A percentile compares a stretch with the other conserved stretches of the same genome.
Evolutionary conservation across 2,888 invertebrate genomes (phyloP).

Genomic region (Tromatobia lineatoria): DNA sequence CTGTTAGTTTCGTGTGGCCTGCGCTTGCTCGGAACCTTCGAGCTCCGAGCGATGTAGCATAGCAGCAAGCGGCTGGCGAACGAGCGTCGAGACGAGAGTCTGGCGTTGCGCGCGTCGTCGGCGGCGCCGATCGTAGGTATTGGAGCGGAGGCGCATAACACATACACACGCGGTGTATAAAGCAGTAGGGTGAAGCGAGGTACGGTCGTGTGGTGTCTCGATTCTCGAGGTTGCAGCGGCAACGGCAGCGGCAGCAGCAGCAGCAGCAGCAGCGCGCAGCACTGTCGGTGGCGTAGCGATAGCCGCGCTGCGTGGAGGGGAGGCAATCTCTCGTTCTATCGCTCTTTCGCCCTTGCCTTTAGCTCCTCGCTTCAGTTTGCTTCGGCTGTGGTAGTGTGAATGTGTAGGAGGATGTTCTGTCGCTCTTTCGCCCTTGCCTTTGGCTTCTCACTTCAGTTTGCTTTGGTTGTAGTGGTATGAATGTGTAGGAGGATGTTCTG

Average conservation of each 20-base stretch:
- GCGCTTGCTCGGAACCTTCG: slow-evolving; percentile 55
- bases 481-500: too few species aligned
- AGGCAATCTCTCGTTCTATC: slow-evolving; percentile 47
- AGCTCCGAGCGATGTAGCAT: slow-evolving; percentile 20
- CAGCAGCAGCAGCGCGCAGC: too few species aligned
- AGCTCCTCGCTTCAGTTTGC: not conserved
- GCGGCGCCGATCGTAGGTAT: slow-evolving; percentile 10
- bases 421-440: too few species aligned
- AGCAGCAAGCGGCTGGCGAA: slow-evolving; percentile 58
- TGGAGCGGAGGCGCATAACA: not conserved
- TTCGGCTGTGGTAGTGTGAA: not conserved
- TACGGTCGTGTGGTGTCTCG: slow-evolving; percentile 14
- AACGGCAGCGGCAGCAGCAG: too few species aligned
- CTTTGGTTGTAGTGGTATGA: too few species aligned
- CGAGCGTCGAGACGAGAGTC: slow-evolving; percentile 55
- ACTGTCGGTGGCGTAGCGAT: slow-evolving; percentile 9
- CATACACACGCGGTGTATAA: not conserved
- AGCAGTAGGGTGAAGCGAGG: not conserved
- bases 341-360: slow-evolving; percentile 46
- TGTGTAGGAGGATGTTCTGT: too few species aligned
- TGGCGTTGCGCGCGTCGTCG: slow-evolving; percentile 1
- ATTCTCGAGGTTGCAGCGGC: slow-evolving; percentile 24
- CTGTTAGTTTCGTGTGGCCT: slow-evolving; percentile 57
- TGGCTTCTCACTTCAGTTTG: too few species aligned
- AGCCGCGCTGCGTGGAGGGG: slow-evolving; percentile 15